Conservation (phyloP, 2,113 vertebrate genomes). For the Gnathonemus echidnorhynchus region DNA sequence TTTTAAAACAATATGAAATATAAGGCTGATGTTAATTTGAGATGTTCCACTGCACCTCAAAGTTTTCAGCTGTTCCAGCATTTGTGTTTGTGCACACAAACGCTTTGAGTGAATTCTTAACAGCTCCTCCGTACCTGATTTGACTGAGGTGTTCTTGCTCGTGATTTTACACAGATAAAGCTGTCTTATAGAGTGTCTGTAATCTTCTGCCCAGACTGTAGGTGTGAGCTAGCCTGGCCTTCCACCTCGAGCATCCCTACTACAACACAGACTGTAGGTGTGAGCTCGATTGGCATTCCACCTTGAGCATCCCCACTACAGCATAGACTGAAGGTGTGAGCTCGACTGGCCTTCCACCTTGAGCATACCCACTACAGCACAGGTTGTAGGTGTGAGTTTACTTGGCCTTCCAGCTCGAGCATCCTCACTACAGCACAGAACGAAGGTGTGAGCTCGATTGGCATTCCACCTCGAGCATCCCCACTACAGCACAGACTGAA, state of each 20-base stretch:
- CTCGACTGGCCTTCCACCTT: too few species aligned
- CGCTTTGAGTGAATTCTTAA: not conserved
- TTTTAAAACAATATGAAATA: constrained; percentile 17
- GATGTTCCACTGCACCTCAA: not conserved
- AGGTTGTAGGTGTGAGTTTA: too few species aligned
- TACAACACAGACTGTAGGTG: too few species aligned
- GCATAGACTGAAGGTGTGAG: constrained; percentile 23
- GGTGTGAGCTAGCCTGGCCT: constrained; percentile 36
- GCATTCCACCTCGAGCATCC: not conserved
- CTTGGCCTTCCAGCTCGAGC: too few species aligned
- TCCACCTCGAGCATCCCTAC: constrained; percentile 18
- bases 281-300: constrained; percentile 40
- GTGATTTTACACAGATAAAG: not conserved
- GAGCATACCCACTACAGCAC: too few species aligned
- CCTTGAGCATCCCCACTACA: constrained; percentile 39
- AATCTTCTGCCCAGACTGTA: not conserved
- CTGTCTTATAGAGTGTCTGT: not conserved
- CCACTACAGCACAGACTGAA: constrained; percentile 42
- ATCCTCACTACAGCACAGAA: too few species aligned
- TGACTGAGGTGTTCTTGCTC: not conserved
- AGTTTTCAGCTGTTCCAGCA: not conserved
- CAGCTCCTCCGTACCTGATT: not conserved
- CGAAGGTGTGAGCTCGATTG: too few species aligned
- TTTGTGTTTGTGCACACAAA: not conserved
- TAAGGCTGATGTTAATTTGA: constrained; percentile 22